Percentiles rank a stretch among this genome's conserved stretches.
Conservation (phyloP, 2,888 invertebrate genomes). For the Eristalis intricaria region DNA sequence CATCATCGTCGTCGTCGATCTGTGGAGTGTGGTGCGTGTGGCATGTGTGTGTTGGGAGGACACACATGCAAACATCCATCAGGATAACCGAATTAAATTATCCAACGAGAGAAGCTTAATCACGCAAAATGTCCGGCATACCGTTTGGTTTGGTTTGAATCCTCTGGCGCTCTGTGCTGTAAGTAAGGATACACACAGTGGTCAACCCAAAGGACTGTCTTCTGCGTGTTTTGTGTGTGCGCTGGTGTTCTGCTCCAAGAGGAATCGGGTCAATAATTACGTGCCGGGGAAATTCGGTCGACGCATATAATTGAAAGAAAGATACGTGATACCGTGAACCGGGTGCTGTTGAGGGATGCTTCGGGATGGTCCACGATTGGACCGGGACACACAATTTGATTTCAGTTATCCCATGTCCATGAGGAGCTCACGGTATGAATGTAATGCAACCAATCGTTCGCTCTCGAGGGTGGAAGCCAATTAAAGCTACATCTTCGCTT, state of each 20-base stretch:
- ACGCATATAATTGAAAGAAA: slow-evolving; percentile 65
- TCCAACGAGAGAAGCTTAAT: slow-evolving; percentile 60
- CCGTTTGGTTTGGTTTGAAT: neutral
- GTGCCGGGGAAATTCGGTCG: slow-evolving; percentile 62
- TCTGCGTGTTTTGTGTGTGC: neutral
- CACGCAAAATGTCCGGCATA: slow-evolving; percentile 60
- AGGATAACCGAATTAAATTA: slow-evolving; percentile 67
- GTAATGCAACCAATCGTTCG: slow-evolving; percentile 39
- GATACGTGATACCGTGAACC: slow-evolving; percentile 59
- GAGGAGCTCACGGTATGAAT: slow-evolving; percentile 40
- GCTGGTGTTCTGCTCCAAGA: neutral
- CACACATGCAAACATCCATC: slow-evolving; percentile 64
- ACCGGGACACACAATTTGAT: slow-evolving; percentile 39
- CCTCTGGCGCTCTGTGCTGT: neutral
- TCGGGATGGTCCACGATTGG: slow-evolving; percentile 8
- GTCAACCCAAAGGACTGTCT: neutral
- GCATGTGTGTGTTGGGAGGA: neutral
- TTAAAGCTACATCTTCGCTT: slow-evolving; percentile 28
- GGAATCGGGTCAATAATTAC: slow-evolving; percentile 67
- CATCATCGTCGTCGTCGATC: slow-evolving; percentile 21
- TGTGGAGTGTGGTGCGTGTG: neutral
- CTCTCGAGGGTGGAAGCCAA: slow-evolving; percentile 6
- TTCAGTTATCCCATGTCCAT: slow-evolving; percentile 32
- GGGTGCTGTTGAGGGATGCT: slow-evolving; percentile 9
- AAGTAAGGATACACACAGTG: slow-evolving; percentile 3